A percentile compares a stretch with the other conserved stretches of the same genome.
These are phyloP conservation scores for Mormyrus hasselquistii DNA, from an alignment of 2,797 vertebrate genomes.

Conservation along the genomic window DNA sequence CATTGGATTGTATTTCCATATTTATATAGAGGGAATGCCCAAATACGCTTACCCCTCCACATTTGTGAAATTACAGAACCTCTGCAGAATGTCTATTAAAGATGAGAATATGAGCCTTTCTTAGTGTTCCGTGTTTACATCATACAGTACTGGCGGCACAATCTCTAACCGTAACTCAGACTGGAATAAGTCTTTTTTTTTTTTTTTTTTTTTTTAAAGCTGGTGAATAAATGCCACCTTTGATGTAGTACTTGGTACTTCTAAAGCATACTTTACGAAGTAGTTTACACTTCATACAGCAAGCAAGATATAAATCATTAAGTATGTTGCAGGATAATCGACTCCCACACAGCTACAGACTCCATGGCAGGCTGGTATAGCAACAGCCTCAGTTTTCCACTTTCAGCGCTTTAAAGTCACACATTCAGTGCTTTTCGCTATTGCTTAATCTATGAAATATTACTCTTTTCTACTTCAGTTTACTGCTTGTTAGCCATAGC, in stretches of 20 bases:
- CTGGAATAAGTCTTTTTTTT: neutral
- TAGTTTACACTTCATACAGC: neutral
- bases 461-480: neutral
- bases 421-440: neutral
- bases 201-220: neutral
- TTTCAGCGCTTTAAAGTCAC: neutral
- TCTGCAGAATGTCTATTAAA: constrained; percentile 41
- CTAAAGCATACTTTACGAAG: neutral
- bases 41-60: neutral
- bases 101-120: constrained; percentile 40
- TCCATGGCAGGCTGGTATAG: neutral
- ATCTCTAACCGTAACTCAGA: neutral
- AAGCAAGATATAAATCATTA: neutral
- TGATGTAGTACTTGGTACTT: neutral
- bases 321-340: neutral
- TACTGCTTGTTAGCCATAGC: neutral
- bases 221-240: neutral
- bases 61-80: neutral
- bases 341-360: neutral
- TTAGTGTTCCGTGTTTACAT: constrained; percentile 4
- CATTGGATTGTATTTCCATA: neutral
- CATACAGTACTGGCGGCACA: neutral
- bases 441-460: neutral
- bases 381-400: neutral
- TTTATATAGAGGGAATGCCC: neutral